Percentiles rank a stretch among this genome's conserved stretches.
These are phyloP conservation scores for Toxotes jaculatrix DNA, from an alignment of 2,113 vertebrate species.

Conservation along the genomic window DNA sequence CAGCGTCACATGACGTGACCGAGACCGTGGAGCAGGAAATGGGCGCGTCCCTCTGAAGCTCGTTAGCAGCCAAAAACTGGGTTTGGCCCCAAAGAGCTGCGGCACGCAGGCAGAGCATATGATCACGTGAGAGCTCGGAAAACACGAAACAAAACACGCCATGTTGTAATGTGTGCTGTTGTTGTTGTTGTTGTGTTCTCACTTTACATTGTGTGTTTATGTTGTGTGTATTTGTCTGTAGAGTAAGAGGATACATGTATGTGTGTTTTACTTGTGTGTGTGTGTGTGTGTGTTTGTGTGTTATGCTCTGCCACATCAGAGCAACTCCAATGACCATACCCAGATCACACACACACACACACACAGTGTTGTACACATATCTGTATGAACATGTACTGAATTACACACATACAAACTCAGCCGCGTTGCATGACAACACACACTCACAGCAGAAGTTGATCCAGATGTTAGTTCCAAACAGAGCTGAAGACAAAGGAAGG, in stretches of 20 bases:
- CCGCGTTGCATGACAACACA: constrained; percentile 32
- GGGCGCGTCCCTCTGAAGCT: constrained; percentile 26
- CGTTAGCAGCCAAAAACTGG: not conserved
- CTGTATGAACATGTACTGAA: constrained; percentile 28
- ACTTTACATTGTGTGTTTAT: constrained; percentile 2
- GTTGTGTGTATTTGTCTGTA: not conserved
- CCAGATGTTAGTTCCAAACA: constrained; percentile 65
- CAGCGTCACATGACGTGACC: not conserved
- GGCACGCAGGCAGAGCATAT: no score
- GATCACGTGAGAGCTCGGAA: no score
- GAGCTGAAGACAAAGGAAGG: constrained; percentile 65
- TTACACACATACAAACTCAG: constrained; percentile 21
- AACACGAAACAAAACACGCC: not conserved
- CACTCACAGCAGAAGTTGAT: constrained; percentile 50
- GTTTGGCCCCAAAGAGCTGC: not conserved
- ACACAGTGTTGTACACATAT: constrained; percentile 4
- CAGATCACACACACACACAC: constrained; percentile 80
- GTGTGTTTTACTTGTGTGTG: no score
- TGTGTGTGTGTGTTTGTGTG: constrained; percentile 37
- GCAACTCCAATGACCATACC: constrained; percentile 85
- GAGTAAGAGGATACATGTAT: not conserved
- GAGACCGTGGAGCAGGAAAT: not conserved
- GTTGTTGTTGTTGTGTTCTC: not conserved
- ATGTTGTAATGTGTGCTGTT: constrained; percentile 12
- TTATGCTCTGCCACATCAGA: constrained; percentile 84